Conservation (phyloP, 2,888 invertebrate species). For the Phalera bucephala region DNA sequence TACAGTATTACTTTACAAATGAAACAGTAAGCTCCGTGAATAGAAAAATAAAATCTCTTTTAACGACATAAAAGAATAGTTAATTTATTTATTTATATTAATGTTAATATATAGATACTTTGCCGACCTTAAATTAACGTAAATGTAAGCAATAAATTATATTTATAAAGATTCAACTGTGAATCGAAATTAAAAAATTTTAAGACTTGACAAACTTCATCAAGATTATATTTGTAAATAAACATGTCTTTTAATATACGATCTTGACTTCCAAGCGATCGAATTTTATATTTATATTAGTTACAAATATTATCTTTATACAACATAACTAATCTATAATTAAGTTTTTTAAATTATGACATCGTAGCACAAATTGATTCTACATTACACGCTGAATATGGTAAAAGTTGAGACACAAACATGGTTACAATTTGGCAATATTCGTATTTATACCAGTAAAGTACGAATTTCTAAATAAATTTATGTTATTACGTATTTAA, state of each 20-base stretch:
- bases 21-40: constrained; percentile 57
- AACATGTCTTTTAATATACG: background rate
- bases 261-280: background rate
- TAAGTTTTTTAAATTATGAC: too few species aligned
- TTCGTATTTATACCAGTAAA: constrained; percentile 24
- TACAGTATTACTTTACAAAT: constrained; percentile 70
- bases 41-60: constrained; percentile 70
- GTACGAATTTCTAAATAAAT: constrained; percentile 28
- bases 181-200: background rate
- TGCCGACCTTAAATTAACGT: constrained; percentile 35
- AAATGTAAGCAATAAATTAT: constrained; percentile 23
- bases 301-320: background rate
- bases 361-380: too few species aligned
- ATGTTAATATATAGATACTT: constrained; percentile 30
- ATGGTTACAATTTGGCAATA: constrained; percentile 33
- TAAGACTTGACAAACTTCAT: constrained; percentile 11
- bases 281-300: background rate
- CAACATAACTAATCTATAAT: too few species aligned
- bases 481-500: constrained; percentile 23
- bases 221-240: constrained; percentile 17
- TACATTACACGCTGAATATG: too few species aligned
- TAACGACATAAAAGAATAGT: constrained; percentile 61
- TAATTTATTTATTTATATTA: constrained; percentile 57
- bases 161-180: background rate
- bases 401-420: too few species aligned